A percentile compares a stretch with the other conserved stretches of the same genome.
Conservation (phyloP, 2,888 invertebrate genomes). For the Leptinotarsa tumamoca region DNA sequence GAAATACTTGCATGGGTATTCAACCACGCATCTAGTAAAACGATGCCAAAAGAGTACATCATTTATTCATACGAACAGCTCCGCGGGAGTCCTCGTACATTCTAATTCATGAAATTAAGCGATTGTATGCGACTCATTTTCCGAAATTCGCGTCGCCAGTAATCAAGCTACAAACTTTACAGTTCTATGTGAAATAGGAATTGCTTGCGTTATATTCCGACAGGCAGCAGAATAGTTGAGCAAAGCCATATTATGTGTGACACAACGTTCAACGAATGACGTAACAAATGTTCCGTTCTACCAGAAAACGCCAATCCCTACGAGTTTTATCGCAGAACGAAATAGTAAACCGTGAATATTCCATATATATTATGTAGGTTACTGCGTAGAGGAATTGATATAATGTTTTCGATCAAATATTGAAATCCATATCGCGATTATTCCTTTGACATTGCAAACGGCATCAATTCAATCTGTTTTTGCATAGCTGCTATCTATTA, state of each 20-base stretch:
- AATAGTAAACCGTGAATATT: neutral
- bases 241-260: neutral
- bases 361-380: neutral
- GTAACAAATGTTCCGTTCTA: neutral
- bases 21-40: no score
- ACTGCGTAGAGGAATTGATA: no score
- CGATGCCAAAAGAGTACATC: neutral
- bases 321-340: neutral
- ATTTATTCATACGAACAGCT: neutral
- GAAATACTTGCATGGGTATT: no score
- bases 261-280: neutral
- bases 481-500: no score
- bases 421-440: no score
- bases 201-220: neutral
- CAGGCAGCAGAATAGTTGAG: neutral
- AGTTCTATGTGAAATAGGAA: neutral
- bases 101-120: neutral
- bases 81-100: neutral
- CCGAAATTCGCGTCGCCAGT: neutral
- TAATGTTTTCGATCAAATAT: no score
- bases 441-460: no score
- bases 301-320: neutral
- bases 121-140: neutral
- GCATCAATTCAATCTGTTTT: no score
- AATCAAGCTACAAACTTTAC: conserved; percentile 3